phyloP scores from a whole-genome alignment of 2,113 vertebrate species.

The Sphaerodactylus townsendi region DNA sequence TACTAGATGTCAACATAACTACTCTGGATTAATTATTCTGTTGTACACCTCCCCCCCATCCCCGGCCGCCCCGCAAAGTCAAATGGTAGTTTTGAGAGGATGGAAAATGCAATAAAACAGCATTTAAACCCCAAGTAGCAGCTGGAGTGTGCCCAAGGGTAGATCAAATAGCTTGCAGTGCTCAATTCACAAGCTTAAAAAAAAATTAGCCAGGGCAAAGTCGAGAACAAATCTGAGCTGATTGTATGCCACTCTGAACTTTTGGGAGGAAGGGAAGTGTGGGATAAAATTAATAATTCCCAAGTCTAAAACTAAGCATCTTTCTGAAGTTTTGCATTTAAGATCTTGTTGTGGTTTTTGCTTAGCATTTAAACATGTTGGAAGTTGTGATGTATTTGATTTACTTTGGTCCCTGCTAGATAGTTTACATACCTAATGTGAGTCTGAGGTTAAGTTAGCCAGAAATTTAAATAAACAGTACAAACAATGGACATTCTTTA shows the following conservation, averaged over 20 bases:
- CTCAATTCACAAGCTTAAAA: neutral
- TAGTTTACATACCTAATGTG: neutral
- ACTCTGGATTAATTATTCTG: neutral
- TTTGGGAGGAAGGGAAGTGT: too few species aligned
- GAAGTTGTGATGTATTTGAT: neutral
- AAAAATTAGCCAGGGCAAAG: neutral
- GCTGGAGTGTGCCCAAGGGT: constrained; percentile 1
- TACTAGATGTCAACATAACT: neutral
- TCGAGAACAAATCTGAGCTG: neutral
- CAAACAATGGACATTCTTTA: neutral
- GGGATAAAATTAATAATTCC: neutral
- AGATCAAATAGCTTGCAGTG: constrained; percentile 3
- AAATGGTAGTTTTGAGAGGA: constrained; percentile 2
- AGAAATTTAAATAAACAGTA: neutral
- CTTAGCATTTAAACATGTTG: too few species aligned
- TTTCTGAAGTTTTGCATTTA: neutral
- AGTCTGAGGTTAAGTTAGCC: neutral
- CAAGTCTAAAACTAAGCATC: neutral
- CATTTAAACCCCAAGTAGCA: constrained; percentile 3
- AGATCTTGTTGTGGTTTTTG: neutral
- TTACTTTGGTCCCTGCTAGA: neutral
- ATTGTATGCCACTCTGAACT: neutral
- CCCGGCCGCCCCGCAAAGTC: too few species aligned
- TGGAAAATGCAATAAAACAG: constrained; percentile 7
- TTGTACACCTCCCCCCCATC: neutral